Evolutionary conservation across 2,113 vertebrate species (phyloP), one percentile per base, ranked within the genome.

Genomic region (Tinamus guttatus): DNA sequence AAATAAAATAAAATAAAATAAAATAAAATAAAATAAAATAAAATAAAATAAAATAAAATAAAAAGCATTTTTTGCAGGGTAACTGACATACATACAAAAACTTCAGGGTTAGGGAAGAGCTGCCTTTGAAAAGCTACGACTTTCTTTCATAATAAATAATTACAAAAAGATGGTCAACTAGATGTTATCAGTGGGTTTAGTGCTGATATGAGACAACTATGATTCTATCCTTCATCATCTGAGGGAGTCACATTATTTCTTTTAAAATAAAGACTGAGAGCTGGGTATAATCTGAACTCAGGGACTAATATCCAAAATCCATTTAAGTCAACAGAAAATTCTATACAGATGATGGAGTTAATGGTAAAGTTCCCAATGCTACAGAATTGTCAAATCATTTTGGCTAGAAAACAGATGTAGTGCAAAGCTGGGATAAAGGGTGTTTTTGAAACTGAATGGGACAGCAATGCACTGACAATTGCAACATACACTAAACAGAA

Each of bases 211-310:
- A 80, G 36, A 76, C 84, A 93, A 87, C 25, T 4, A 34, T 7
- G 1, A 28, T 77, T 76, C 34, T 45, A 0, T 2, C 16, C 51
- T 85, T 82, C 67, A 18, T 83, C 17, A 85, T 60, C 67, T 80
- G 54, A 87, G 51, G n/a, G 59, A 59, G 22, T 40, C 3, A 0
- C 0, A 1, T 43, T 93, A 96, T 91, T 96, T 96, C 92, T 87
- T 96, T 91, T 96, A 88, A 92, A 96, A 73, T 96, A 71, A 85
- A 94, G 89, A 95, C 91, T 95, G 97, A 95, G 85, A 93, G 60
- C 76, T 94, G 76, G 85, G 70, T 94, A 74, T 93, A 94, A 82
- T 62, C 59, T 92, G 95, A 96, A 92, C 90, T 73, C 81, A 93
- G 24, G 49, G 36, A 49, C 27, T 18, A 59, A 65, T n/a, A 70